These are phyloP conservation scores for Pinna nobilis DNA, from an alignment of 1,140 invertebrate species.

Conservation along the genomic window DNA sequence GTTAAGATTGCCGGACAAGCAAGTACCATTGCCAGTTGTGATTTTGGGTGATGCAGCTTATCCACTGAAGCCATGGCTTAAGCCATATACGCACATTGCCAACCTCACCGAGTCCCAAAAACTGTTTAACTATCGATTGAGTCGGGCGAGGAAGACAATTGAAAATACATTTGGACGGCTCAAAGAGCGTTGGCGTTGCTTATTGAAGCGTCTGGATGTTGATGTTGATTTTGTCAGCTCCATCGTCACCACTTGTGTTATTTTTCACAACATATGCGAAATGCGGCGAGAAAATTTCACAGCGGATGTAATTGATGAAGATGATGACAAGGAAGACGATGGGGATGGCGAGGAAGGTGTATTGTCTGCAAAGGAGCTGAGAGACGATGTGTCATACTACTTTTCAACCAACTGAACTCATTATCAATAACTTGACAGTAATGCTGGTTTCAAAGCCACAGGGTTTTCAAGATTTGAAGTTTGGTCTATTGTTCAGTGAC, in stretches of 20 bases:
- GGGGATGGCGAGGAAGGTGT: not conserved
- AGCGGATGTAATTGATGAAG: not conserved
- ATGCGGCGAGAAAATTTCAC: not conserved
- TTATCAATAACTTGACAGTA: too few relatives aligned
- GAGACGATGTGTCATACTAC: too few relatives aligned
- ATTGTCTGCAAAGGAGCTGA: too few relatives aligned
- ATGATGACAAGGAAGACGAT: not conserved
- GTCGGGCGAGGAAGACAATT: slow-evolving; percentile 29
- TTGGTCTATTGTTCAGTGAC: too few relatives aligned
- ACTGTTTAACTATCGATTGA: too few relatives aligned
- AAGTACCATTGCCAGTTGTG: slow-evolving; percentile 12
- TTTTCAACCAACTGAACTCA: too few relatives aligned
- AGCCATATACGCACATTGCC: slow-evolving; percentile 14
- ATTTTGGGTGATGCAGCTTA: slow-evolving; percentile 19
- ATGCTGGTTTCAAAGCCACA: too few relatives aligned
- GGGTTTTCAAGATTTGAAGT: too few relatives aligned
- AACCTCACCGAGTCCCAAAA: not conserved
- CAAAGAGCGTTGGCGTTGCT: slow-evolving; percentile 19
- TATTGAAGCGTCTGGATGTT: not conserved
- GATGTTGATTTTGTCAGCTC: not conserved
- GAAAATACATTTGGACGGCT: slow-evolving; percentile 32
- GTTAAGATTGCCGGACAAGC: not conserved
- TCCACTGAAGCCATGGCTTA: slow-evolving; percentile 20
- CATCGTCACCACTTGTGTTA: slow-evolving; percentile 1
- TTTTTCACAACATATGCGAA: slow-evolving; percentile 17